A percentile compares a stretch with the other conserved stretches of the same genome.
Evolutionary conservation across 2,797 vertebrate species (phyloP).

Genomic region (Gymnoscopelus microlampas): DNA sequence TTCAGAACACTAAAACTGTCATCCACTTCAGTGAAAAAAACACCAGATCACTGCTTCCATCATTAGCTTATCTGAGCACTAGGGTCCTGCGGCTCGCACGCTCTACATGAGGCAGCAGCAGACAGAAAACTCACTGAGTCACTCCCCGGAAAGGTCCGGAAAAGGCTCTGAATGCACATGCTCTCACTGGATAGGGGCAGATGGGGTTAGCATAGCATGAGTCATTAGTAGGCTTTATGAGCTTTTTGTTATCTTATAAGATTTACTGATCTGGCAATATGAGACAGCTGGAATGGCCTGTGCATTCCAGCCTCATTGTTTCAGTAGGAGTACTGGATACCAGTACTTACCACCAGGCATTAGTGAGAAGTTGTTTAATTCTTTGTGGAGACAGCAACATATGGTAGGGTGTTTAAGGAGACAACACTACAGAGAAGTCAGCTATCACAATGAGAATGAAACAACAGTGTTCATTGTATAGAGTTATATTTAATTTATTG

Average conservation of each 20-base stretch:
- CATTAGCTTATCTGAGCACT: neutral
- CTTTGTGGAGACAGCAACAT: too few species aligned
- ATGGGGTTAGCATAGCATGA: conserved; percentile 40
- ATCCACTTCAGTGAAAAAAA: neutral
- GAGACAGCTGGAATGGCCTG: conserved; percentile 49
- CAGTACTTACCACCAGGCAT: neutral
- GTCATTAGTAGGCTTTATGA: conserved; percentile 45
- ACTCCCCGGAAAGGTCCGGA: conserved; percentile 55
- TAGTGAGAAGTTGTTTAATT: too few species aligned
- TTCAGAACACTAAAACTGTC: neutral
- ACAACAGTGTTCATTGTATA: too few species aligned
- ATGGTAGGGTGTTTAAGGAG: too few species aligned
- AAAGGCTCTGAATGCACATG: conserved; percentile 38
- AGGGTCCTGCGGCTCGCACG: conserved; percentile 4
- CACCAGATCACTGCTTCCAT: conserved; percentile 8
- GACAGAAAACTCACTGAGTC: conserved; percentile 61
- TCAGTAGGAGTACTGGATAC: neutral
- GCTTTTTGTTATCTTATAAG: conserved; percentile 10
- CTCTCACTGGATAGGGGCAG: conserved; percentile 43
- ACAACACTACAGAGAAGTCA: too few species aligned
- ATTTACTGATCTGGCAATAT: conserved; percentile 46
- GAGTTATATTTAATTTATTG: too few species aligned
- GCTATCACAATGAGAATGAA: too few species aligned
- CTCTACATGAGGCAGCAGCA: conserved; percentile 40
- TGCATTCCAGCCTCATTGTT: conserved; percentile 17